Percentiles rank a stretch among this genome's conserved stretches.
Evolutionary conservation across 2,113 vertebrate species (phyloP).

Genomic region (Tenebrosternarchus preto): DNA sequence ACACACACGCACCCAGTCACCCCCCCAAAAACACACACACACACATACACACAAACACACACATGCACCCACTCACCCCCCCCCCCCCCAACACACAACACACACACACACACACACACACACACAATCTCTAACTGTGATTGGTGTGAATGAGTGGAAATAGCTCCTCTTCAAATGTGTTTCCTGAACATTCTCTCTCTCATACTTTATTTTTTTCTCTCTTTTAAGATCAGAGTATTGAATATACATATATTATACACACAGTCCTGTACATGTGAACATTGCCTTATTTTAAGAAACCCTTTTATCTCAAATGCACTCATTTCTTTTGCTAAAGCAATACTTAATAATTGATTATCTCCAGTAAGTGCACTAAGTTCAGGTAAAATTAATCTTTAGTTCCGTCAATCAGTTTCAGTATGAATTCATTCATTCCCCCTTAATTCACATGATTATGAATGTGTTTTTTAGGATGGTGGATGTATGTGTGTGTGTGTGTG

Average conservation of each 20-base stretch:
- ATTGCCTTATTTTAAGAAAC: neutral
- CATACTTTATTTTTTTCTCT: neutral
- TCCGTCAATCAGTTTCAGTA: conserved; percentile 14
- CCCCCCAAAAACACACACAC: neutral
- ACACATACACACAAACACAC: neutral
- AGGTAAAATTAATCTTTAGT: neutral
- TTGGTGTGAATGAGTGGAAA: conserved; percentile 32
- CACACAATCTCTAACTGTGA: conserved; percentile 10
- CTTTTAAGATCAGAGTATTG: neutral
- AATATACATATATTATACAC: neutral
- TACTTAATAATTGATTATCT: too few relatives aligned
- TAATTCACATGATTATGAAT: conserved; percentile 27
- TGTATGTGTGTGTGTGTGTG: conserved; percentile 8
- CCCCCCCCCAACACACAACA: neutral
- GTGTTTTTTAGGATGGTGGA: conserved; percentile 32
- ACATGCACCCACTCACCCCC: neutral
- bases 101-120: neutral
- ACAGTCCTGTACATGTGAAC: neutral
- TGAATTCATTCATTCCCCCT: conserved; percentile 34
- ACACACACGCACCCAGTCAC: neutral
- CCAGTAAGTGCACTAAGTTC: too few relatives aligned
- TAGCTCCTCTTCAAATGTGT: conserved; percentile 31
- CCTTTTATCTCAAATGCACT: neutral
- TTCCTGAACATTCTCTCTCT: conserved; percentile 14
- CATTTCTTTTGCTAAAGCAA: neutral